phyloP scores from a whole-genome alignment of 2,797 vertebrate genomes.

The Periparus ater region DNA sequence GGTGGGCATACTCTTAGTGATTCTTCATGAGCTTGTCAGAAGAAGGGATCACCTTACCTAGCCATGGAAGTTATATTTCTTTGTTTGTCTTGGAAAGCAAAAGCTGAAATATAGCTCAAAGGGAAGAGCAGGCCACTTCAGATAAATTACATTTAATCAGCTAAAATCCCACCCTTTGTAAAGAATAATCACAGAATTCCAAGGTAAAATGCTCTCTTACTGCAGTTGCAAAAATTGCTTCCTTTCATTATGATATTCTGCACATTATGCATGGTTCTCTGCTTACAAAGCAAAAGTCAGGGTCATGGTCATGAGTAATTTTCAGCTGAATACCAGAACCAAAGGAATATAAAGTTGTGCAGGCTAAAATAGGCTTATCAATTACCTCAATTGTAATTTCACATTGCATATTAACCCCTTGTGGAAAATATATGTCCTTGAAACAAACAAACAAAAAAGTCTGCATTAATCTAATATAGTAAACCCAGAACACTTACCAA shows the following conservation, averaged over 20 bases:
- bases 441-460: background rate
- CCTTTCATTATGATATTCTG: conserved; percentile 60
- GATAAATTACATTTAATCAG: conserved; percentile 37
- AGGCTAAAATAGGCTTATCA: conserved; percentile 27
- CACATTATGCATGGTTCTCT: conserved; percentile 53
- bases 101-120: conserved; percentile 3
- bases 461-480: background rate
- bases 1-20: background rate
- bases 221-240: conserved; percentile 58
- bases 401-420: conserved; percentile 41
- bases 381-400: conserved; percentile 56
- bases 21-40: background rate
- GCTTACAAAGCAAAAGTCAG: conserved; percentile 65
- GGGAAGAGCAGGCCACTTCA: background rate
- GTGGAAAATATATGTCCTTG: background rate
- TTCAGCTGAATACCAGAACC: conserved; percentile 46
- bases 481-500: background rate
- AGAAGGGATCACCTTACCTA: background rate
- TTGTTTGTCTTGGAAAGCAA: conserved; percentile 30
- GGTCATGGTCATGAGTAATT: conserved; percentile 43
- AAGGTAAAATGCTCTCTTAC: conserved; percentile 55
- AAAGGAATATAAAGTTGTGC: conserved; percentile 49
- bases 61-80: background rate
- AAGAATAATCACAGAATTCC: conserved; percentile 36
- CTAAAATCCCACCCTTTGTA: background rate